Percentiles rank a stretch among this genome's conserved stretches.
Evolutionary conservation across 30 jellyfish, hydroid and myxozoan genomes (phyloP).

Genomic region (Pseudorhiza aurosa): DNA sequence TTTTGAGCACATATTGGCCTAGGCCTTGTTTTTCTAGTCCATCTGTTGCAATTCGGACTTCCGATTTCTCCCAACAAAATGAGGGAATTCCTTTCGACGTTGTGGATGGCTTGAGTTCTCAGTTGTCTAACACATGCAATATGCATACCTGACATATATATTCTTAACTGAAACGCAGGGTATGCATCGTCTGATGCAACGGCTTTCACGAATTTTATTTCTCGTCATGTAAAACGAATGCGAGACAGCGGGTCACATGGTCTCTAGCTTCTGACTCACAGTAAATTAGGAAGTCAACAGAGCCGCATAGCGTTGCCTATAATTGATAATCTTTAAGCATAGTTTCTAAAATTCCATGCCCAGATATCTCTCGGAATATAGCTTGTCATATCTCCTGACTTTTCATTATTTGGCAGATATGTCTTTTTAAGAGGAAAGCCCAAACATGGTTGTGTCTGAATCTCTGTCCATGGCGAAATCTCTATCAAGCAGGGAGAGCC

Average conservation of each 20-base stretch:
- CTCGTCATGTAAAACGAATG: background rate
- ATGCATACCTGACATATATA: background rate
- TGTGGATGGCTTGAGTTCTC: background rate
- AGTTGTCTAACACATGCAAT: background rate
- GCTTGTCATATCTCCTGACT: too few species aligned
- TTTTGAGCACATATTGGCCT: background rate
- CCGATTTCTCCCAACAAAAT: background rate
- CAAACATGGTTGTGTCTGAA: too few species aligned
- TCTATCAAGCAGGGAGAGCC: too few species aligned
- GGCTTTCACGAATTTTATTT: background rate
- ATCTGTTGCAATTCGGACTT: background rate
- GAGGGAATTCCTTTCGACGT: background rate
- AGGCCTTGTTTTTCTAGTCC: background rate
- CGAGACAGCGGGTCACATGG: slow-evolving; percentile 2
- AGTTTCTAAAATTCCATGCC: too few species aligned
- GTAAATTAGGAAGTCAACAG: too few species aligned
- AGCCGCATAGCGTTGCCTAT: too few species aligned
- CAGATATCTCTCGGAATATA: too few species aligned
- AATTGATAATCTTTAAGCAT: too few species aligned
- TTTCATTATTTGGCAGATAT: too few species aligned
- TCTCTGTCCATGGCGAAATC: too few species aligned
- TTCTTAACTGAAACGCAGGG: background rate
- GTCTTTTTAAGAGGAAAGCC: too few species aligned
- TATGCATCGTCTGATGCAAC: background rate
- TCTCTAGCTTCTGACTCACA: too few species aligned